Base-by-base conservation (phyloP, 1,140 invertebrate genomes). In the Pogonomyrmex barbatus region DNA sequence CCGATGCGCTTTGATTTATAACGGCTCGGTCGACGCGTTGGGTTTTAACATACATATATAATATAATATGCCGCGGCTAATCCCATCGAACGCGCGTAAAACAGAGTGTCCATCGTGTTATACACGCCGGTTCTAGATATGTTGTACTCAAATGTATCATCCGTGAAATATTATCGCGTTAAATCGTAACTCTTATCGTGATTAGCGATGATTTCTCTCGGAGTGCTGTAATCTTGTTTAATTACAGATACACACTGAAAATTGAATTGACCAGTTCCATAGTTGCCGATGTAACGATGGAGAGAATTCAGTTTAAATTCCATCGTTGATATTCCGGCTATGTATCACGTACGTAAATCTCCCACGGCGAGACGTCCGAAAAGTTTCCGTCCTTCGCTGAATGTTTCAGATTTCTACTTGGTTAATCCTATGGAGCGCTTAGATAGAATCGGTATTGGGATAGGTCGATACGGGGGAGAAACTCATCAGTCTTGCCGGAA, bases 401-500 rank as follows among this genome's bases (percentile, higher is more conserved):
- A 75, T 83, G 79, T 83, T 83, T 78, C 50, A 58, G 58, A 87
- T 81, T 67, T 56, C 85, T 82, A 71, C 79, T 82, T 50, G 60
- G 87, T 88, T 87, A 88, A 73, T 88, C 77, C 68, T 54, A 54
- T 58, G 77, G 54, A 65, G 30, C 85, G 85, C 36, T 67, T 88
- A 75, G 70, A 82, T 36, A n/a, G 85, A 83, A 87, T 87, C 54
- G 79, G 79, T 68, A 83, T 83, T 83, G 79, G 17, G 79, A 12
- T 62, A 83, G 68, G 79, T 83, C 79, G 79, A 83, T 87, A 65
- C 33, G 45, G 12, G 10, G 8, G 79, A 83, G 68, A 62, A 87
- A 88, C 67, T 88, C 85, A 87, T 88, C 85, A 88, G 87, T 79
- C 77, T 60, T 42, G 33, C 30, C 24, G 75, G 33, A 88, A 81